Evolutionary conservation across 2,888 invertebrate genomes (phyloP).

Genomic region (Oligia fasciuncula): DNA sequence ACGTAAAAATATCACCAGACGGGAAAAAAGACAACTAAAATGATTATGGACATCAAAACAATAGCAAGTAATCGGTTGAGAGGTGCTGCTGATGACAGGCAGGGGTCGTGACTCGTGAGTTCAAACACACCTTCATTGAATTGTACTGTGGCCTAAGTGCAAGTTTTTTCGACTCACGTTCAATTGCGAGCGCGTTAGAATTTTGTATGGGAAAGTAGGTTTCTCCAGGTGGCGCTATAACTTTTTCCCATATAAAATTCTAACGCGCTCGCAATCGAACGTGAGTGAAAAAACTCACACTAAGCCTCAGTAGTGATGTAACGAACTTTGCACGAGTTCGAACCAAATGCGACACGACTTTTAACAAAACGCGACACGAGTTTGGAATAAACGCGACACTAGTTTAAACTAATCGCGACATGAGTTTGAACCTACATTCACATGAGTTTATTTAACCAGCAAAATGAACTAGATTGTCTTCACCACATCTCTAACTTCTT

Average conservation of each 20-base stretch:
- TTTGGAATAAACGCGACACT: background rate
- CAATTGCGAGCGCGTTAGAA: no score
- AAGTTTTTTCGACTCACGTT: no score
- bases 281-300: no score
- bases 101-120: slow-evolving; percentile 14
- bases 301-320: background rate
- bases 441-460: background rate
- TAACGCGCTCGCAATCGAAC: no score
- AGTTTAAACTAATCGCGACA: background rate
- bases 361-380: background rate
- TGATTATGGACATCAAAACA: slow-evolving; percentile 14
- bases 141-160: background rate
- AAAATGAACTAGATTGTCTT: background rate
- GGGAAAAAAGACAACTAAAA: background rate
- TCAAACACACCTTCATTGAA: slow-evolving; percentile 4
- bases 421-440: background rate
- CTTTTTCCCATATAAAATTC: no score
- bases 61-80: slow-evolving; percentile 1
- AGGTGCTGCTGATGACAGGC: slow-evolving; percentile 1
- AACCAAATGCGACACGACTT: background rate
- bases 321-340: background rate
- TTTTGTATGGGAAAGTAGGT: no score
- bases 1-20: background rate
- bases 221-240: no score
- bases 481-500: background rate